phyloP scores from a whole-genome alignment of 2,888 invertebrate genomes.

The Sericinus montela region DNA sequence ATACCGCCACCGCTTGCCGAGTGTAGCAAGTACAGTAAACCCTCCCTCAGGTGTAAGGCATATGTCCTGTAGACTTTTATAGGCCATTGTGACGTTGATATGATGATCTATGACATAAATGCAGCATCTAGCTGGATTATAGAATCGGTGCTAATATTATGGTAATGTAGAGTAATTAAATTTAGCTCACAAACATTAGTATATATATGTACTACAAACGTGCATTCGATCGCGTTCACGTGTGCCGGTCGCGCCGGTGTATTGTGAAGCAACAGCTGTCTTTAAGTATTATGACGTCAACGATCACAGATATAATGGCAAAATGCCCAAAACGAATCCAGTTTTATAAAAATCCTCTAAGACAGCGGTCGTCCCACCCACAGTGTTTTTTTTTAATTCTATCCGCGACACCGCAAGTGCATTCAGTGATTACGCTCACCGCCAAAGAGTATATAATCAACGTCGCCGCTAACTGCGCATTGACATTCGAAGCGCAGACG shows the following conservation, averaged over 20 bases:
- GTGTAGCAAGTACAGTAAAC: too few relatives aligned
- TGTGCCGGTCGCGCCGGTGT: not conserved
- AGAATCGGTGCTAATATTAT: too few relatives aligned
- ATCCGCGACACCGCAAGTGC: slow-evolving; percentile 34
- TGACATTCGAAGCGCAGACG: slow-evolving; percentile 22
- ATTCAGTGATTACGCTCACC: slow-evolving; percentile 16
- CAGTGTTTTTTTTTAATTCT: not conserved
- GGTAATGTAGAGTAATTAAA: too few relatives aligned
- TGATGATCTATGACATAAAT: too few relatives aligned
- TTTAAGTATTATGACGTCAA: slow-evolving; percentile 19
- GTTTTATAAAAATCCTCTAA: slow-evolving; percentile 25
- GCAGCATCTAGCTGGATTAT: too few relatives aligned
- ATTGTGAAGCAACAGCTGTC: slow-evolving; percentile 10
- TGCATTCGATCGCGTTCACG: not conserved
- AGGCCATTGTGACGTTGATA: not conserved
- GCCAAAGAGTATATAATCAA: too few relatives aligned
- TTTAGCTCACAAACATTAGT: too few relatives aligned
- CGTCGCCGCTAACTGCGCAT: slow-evolving; percentile 28
- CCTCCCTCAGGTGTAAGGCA: not conserved
- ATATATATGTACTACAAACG: too few relatives aligned
- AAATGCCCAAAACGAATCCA: slow-evolving; percentile 33
- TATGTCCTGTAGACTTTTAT: not conserved
- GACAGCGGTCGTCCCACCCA: slow-evolving; percentile 17
- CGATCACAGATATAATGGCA: slow-evolving; percentile 28
- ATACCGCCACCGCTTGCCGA: too few relatives aligned